Base-by-base conservation (phyloP, 2,113 vertebrate genomes). In the Callipepla californica region DNA sequence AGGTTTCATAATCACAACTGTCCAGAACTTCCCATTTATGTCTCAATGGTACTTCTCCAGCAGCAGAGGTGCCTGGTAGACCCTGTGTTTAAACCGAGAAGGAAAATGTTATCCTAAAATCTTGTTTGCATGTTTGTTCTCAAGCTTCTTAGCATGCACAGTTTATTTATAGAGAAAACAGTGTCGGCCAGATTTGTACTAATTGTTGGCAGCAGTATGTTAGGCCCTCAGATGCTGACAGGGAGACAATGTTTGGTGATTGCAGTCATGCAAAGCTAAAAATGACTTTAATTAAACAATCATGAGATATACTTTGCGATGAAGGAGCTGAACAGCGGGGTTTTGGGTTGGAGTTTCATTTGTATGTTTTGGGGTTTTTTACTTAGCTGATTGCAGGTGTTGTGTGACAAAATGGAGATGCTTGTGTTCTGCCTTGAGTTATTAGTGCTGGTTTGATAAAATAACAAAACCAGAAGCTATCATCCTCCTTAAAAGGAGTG, bases 141-240 rank as follows among this genome's bases (percentile, higher is more conserved):
- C 88, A 42, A 94, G 87, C 94, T 97, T 77, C 85, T 97, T 96
- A 95, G 87, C 95, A 95, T 96, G 93, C 95, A 93, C 44, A 72
- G 95, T 95, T 97, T 97, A 96, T 97, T 97, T 97, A 97, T 96
- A 90, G 96, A 94, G 93, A 93, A 95, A 96, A 97, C 96, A 94
- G 91, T 94, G 94, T 94, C 96, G 96, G 96, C 89, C 94, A 96
- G 94, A 95, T 96, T 95, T 95, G 92, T 96, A 72, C 96, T 97
- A 96, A 97, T 97, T 96, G 96, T 96, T 96, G 95, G 94, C 96
- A 95, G 88, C 85, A 87, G 80, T 95, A 9, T 81, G 86, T 95
- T 94, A 93, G 94, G 94, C 92, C 92, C 96, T 96, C 92, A 76
- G 36, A 96, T 80, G 85, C 94, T 96, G 96, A 95, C 97, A 95